Percentiles rank a stretch among this genome's conserved stretches.
These are phyloP conservation scores for Imbricaverruca yamaguchii DNA, from an alignment of 2,888 invertebrate species.

Conservation along the genomic window DNA sequence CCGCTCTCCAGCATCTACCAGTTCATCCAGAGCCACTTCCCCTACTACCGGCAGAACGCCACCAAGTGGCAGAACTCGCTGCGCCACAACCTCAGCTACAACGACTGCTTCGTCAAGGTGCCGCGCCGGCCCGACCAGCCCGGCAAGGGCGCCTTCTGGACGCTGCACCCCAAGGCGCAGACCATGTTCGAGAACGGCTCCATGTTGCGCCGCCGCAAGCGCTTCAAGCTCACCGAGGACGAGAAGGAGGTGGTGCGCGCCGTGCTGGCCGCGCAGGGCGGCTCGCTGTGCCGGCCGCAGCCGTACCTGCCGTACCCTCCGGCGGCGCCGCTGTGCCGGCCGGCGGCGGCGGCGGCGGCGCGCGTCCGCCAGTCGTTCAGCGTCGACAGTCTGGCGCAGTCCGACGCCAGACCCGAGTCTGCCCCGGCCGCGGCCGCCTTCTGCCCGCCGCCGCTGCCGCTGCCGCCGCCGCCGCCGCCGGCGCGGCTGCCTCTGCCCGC, in stretches of 20 bases:
- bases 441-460: constrained; percentile 24
- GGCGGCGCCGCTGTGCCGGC: constrained; percentile 26
- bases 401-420: constrained; percentile 28
- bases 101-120: constrained; percentile 92
- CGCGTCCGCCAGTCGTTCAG: constrained; percentile 29
- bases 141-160: constrained; percentile 80
- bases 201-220: constrained; percentile 64
- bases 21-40: constrained; percentile 85
- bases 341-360: constrained; percentile 24
- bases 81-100: constrained; percentile 88
- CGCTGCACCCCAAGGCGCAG: constrained; percentile 66
- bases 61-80: constrained; percentile 66
- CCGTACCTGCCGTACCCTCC: constrained; percentile 27
- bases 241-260: constrained; percentile 55
- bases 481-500: constrained; percentile 27
- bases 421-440: constrained; percentile 20
- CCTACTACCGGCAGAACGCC: constrained; percentile 75
- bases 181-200: constrained; percentile 87
- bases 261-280: constrained; percentile 29
- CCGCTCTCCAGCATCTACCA: constrained; percentile 81
- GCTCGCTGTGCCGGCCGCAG: constrained; percentile 21
- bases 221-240: constrained; percentile 72
- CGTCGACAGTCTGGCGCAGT: constrained; percentile 31
- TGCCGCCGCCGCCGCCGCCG: constrained; percentile 24
- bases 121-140: constrained; percentile 68